Base-by-base conservation (phyloP, 2,113 vertebrate species). In the Microcebus tavaratra region DNA sequence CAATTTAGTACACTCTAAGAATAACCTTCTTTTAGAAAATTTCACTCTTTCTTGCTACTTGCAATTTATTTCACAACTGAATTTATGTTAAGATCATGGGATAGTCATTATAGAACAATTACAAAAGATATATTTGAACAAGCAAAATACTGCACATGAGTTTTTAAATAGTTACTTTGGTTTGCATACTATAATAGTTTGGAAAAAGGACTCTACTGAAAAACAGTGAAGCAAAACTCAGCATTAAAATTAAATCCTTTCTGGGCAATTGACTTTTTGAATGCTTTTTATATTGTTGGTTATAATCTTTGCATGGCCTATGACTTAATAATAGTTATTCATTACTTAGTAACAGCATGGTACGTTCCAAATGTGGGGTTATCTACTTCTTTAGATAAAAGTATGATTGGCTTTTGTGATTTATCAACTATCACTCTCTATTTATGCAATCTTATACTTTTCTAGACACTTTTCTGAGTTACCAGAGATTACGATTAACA, bases 211-310 rank as follows among this genome's bases (percentile, higher is more conserved):
- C 1, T 82, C 29, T 67, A 57, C 4, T 95, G 15, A 53, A 79
- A 91, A 92, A 61, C 6, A 72, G 36, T 82, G 53, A 78, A 42
- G 14, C 34, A 78, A 95, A 94, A 94, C 21, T 93, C 55, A 90
- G 6, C 42, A 48, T 88, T 59, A 72, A 83, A 90, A 87, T 53
- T 21, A 65, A 61, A 72, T 45, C 13, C 14, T 83, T 70, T 65
- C 84, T 72, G 23, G 4, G 5, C 61, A 92, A 48, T 68, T 87
- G 23, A 53, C 6, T 68, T 92, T 96, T 80, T 50, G 7, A 75
- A 15, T 59, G 5, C 18, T 45, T 84, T 65, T 88, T 57, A 34
- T 5, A 87, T 63, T 59, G 5, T 81, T 61, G 15, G 45, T 27
- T 72, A 83, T 39, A 79, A 23, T 81, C 4, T 80, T 88, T 59